Conservation (phyloP, 2,797 vertebrate genomes). For the Arnoldichthys spilopterus region DNA sequence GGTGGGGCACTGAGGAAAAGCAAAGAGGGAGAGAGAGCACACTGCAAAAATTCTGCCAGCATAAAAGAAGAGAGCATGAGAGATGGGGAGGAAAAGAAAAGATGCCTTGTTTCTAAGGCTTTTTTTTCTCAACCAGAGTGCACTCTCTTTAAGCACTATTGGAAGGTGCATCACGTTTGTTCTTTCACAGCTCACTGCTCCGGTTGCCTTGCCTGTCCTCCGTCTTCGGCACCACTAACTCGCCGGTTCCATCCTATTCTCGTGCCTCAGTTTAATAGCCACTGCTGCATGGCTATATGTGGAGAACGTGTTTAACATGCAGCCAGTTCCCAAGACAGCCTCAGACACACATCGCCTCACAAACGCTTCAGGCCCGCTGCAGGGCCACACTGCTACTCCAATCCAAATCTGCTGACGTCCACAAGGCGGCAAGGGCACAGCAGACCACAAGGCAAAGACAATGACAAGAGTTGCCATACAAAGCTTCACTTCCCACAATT, state of each 20-base stretch:
- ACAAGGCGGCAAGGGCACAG: constrained; percentile 26
- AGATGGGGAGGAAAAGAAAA: constrained; percentile 26
- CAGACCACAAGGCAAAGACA: neutral
- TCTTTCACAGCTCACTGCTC: constrained; percentile 45
- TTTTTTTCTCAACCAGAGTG: constrained; percentile 21
- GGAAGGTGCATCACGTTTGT: constrained; percentile 56
- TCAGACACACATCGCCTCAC: constrained; percentile 11
- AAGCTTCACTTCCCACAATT: constrained; percentile 37
- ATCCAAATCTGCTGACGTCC: constrained; percentile 45
- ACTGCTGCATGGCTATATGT: constrained; percentile 3
- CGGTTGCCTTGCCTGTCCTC: constrained; percentile 32
- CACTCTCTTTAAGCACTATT: constrained; percentile 54
- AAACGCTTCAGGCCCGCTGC: constrained; percentile 23
- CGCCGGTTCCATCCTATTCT: constrained; percentile 15
- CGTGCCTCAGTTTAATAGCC: neutral
- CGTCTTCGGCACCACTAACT: constrained; percentile 8
- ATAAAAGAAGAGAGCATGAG: neutral
- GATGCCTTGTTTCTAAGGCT: constrained; percentile 49
- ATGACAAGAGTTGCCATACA: neutral
- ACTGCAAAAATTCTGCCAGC: neutral
- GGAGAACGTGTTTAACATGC: constrained; percentile 33
- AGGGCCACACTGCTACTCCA: constrained; percentile 22
- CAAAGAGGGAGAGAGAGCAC: constrained; percentile 28
- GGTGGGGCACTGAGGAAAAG: constrained; percentile 13
- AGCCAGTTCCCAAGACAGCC: constrained; percentile 35